phyloP scores from a whole-genome alignment of 2,797 vertebrate genomes.

The Corythornis leucogaster region DNA sequence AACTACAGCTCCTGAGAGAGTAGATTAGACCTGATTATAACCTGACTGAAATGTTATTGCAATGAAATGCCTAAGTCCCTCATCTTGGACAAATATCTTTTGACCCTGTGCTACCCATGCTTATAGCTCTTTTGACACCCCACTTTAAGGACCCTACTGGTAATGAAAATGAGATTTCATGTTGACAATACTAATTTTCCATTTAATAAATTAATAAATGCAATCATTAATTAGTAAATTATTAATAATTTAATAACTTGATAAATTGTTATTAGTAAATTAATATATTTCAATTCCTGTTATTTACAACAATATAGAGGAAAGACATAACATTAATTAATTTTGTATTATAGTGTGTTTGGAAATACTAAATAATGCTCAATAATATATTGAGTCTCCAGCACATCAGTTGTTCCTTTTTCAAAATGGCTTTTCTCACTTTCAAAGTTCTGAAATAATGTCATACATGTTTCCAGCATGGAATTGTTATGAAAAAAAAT shows the following conservation, averaged over 20 bases:
- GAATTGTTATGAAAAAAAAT: background rate
- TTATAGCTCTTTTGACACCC: background rate
- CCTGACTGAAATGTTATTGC: conserved; percentile 46
- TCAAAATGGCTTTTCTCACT: background rate
- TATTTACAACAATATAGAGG: background rate
- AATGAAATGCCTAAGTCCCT: conserved; percentile 39
- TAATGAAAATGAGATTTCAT: conserved; percentile 1
- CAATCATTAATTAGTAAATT: too few relatives aligned
- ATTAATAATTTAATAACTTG: too few relatives aligned
- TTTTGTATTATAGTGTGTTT: background rate
- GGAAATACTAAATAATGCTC: background rate
- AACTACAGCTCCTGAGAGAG: conserved; percentile 34
- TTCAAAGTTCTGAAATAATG: background rate
- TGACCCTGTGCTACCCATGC: conserved; percentile 1
- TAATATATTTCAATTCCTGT: background rate
- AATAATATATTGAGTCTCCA: background rate
- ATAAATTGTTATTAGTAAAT: too few relatives aligned
- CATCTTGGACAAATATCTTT: conserved; percentile 25
- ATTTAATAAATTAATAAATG: background rate
- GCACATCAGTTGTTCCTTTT: background rate
- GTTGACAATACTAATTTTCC: background rate
- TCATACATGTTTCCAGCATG: background rate
- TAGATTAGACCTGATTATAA: conserved; percentile 63
- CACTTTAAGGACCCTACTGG: background rate
- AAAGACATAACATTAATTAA: background rate